A percentile compares a stretch with the other conserved stretches of the same genome.
These are phyloP conservation scores for Cheilosia pagana DNA, from an alignment of 2,888 invertebrate genomes.

Conservation along the genomic window DNA sequence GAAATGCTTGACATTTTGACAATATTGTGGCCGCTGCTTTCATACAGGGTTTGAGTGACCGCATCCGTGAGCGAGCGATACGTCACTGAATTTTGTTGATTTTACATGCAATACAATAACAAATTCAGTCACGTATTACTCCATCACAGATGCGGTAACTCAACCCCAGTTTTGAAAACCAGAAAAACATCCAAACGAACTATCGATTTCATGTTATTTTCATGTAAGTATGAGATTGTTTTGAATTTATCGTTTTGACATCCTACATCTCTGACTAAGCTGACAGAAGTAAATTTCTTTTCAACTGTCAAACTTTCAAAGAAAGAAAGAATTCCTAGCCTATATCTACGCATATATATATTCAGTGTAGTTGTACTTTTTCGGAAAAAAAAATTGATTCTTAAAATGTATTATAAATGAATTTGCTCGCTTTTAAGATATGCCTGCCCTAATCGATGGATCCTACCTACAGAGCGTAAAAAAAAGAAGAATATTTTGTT, in stretches of 20 bases:
- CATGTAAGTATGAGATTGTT: neutral
- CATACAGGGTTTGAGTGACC: no score
- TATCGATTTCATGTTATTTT: neutral
- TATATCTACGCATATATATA: constrained; percentile 31
- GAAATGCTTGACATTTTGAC: neutral
- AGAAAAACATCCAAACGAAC: neutral
- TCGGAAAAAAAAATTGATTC: constrained; percentile 51
- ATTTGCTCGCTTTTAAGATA: constrained; percentile 48
- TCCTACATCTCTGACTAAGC: constrained; percentile 5
- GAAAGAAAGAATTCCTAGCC: constrained; percentile 33
- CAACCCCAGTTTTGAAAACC: no score
- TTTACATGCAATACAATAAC: no score
- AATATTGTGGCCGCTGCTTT: neutral
- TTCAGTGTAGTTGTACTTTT: constrained; percentile 67
- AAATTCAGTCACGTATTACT: no score
- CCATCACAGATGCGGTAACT: no score
- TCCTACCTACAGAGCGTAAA: constrained; percentile 28
- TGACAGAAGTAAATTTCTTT: constrained; percentile 10
- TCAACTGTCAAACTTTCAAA: constrained; percentile 8
- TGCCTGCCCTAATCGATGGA: constrained; percentile 56
- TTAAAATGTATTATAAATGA: constrained; percentile 48
- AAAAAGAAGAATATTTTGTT: constrained; percentile 20
- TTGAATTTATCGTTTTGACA: neutral
- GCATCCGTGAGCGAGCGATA: no score
- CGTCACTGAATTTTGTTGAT: no score